Evolutionary conservation across 2,797 vertebrate species (phyloP).

Genomic region (Propithecus perrieri): DNA sequence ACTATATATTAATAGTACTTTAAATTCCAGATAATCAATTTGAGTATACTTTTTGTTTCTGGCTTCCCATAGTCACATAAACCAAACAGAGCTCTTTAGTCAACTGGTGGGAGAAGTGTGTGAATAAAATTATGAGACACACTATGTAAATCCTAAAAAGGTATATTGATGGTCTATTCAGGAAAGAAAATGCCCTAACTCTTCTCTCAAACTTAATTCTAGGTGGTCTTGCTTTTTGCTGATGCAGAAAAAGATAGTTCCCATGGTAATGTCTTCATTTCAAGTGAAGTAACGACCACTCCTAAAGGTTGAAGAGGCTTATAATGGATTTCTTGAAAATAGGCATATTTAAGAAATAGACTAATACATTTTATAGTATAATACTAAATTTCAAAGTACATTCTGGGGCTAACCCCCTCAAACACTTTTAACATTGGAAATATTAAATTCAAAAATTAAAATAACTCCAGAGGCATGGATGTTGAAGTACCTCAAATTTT

Average conservation of each 20-base stretch:
- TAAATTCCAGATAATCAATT: not conserved
- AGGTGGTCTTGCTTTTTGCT: not conserved
- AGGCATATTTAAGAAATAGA: not conserved
- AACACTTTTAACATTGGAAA: not conserved
- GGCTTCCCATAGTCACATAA: not conserved
- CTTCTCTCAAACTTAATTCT: not conserved
- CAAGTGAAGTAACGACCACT: not conserved
- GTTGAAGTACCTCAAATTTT: not conserved
- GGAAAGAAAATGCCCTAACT: not conserved
- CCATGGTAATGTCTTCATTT: not conserved
- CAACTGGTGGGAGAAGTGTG: rapidly evolving
- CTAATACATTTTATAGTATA: not conserved
- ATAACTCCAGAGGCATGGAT: not conserved
- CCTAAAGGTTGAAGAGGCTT: not conserved
- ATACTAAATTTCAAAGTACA: not conserved
- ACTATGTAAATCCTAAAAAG: not conserved
- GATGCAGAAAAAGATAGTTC: not conserved
- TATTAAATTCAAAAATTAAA: not conserved
- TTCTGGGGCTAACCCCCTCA: not conserved
- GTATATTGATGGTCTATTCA: not conserved
- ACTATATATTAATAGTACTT: not conserved
- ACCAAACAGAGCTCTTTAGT: not conserved
- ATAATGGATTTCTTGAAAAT: not conserved
- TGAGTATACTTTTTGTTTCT: not conserved
- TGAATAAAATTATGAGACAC: not conserved